phyloP scores from a whole-genome alignment of 2,113 vertebrate genomes.

The Apodemus speciosus region DNA sequence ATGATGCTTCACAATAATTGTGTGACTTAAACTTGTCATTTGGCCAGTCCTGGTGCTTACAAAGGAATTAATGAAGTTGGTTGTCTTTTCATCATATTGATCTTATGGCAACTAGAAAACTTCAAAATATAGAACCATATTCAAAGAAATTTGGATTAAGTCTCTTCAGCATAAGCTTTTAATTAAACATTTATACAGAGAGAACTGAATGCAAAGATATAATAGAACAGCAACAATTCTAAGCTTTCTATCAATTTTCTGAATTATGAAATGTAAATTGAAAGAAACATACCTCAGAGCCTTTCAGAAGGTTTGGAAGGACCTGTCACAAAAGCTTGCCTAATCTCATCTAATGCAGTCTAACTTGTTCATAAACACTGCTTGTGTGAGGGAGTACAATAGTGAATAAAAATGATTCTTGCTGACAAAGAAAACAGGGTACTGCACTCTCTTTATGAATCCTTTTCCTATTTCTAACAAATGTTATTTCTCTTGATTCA shows the following conservation, averaged over 20 bases:
- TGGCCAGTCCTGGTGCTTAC: not conserved
- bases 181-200: not conserved
- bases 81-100: not conserved
- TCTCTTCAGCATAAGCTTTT: not conserved
- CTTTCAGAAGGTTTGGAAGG: not conserved
- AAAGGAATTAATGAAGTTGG: no score
- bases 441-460: not conserved
- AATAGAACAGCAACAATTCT: not conserved
- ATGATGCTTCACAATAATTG: not conserved
- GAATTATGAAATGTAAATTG: not conserved
- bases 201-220: not conserved
- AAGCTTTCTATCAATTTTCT: not conserved
- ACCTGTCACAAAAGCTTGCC: rapidly evolving
- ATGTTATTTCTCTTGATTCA: not conserved
- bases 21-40: not conserved
- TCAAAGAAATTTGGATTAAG: not conserved
- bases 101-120: not conserved
- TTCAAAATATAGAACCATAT: not conserved
- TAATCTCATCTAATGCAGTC: rapidly evolving
- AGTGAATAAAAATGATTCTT: not conserved
- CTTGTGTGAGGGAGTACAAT: not conserved
- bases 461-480: not conserved
- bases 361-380: not conserved
- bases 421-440: not conserved
- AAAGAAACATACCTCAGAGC: not conserved